A percentile compares a stretch with the other conserved stretches of the same genome.
phyloP scores from a whole-genome alignment of 2,888 invertebrate genomes.

The Melanophora roralis region DNA sequence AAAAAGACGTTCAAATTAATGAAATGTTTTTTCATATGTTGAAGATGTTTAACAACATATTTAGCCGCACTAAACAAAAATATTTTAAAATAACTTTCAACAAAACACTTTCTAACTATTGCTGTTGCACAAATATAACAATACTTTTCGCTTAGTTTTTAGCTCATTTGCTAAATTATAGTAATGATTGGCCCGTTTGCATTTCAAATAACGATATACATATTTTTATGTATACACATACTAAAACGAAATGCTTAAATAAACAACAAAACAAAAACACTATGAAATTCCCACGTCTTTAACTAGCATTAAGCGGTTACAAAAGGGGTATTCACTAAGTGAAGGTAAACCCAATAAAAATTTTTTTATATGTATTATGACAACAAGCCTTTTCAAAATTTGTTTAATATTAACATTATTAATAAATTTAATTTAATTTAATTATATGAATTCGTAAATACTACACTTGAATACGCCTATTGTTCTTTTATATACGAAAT shows the following conservation, averaged over 20 bases:
- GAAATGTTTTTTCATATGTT: no score
- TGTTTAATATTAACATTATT: background rate
- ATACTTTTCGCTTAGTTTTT: no score
- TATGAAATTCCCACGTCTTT: background rate
- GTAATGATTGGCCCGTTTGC: no score
- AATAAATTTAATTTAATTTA: background rate
- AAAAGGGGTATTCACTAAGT: background rate
- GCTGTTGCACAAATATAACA: no score
- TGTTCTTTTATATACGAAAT: background rate
- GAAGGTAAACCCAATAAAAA: background rate
- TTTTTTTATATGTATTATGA: no score
- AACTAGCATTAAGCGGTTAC: background rate
- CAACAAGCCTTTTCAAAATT: background rate
- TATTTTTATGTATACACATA: background rate
- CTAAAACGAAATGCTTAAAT: background rate
- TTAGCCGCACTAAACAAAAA: no score
- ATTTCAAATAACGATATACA: background rate
- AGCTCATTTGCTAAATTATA: no score
- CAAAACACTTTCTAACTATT: no score
- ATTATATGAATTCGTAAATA: background rate
- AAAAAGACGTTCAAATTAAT: no score
- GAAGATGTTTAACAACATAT: no score
- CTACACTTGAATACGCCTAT: background rate
- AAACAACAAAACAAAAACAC: background rate
- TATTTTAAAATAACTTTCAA: no score